Base-by-base conservation (phyloP, 2,888 invertebrate genomes). In the Mythimna impura region DNA sequence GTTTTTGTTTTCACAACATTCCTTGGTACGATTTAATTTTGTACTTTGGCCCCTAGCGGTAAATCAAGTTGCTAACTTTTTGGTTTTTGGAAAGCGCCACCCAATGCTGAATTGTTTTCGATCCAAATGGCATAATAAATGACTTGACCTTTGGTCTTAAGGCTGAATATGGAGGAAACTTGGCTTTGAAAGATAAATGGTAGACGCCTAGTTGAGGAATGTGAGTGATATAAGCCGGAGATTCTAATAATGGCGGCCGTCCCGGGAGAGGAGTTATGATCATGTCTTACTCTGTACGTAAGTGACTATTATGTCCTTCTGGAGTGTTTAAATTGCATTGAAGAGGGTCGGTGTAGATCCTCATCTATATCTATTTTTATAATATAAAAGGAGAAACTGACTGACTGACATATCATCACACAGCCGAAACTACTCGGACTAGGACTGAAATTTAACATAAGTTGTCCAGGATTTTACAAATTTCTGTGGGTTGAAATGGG, bases 1-100 rank as follows among this genome's bases (percentile, higher is more conserved):
- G 83, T 76, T 76, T 81, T 78, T 78, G 71, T 82, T 83, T 83
- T 74, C 62, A 73, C 58, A 70, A 75, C 70, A 69, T 82, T 87
- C 84, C 86, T 89, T 85, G 73, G 81, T 72, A 65, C 75, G 78
- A 87, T 87, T 87, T 78, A 88, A 88, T 88, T 88, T 83, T 71
- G 76, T 80, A 78, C 85, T 83, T 79, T 77, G 71, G 67, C 71
- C 72, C 64, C 50, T 22, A 63, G 66, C 78, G 74, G 83, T 87
- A 87, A 88, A 88, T 88, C 85, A 87, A 73, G 74, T 54, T 58
- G 70, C 65, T 57, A 78, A 80, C 79, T 79, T 81, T 86, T 79
- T 69, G 77, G 64, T 78, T 83, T 86, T 81, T 71, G 66, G 64
- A 69, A 52, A 72, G 66, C 73, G 62, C 68, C 64, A 72, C 20